phyloP scores from a whole-genome alignment of 2,888 invertebrate species.

The Thymelicus lineola region DNA sequence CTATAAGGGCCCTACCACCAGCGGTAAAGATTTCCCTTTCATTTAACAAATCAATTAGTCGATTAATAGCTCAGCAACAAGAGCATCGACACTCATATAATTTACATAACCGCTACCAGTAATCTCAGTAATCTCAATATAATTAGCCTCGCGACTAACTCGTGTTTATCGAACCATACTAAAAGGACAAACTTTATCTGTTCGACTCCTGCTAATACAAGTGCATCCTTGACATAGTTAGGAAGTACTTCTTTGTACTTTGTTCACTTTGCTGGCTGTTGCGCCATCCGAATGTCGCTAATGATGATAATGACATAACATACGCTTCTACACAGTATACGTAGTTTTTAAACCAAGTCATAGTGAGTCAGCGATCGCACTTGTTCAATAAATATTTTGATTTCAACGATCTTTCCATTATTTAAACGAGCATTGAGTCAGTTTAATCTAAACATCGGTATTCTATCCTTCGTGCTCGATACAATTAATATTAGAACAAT shows the following conservation, averaged over 20 bases:
- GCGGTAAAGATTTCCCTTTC: too few species aligned
- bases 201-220: conserved; percentile 56
- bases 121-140: neutral
- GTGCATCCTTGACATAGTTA: conserved; percentile 73
- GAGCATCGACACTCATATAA: conserved; percentile 1
- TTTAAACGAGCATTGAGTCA: neutral
- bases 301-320: conserved; percentile 66
- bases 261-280: conserved; percentile 47
- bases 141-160: conserved; percentile 3
- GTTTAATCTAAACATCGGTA: neutral
- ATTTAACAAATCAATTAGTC: too few species aligned
- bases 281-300: conserved; percentile 55
- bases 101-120: neutral
- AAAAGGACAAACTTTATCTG: conserved; percentile 55
- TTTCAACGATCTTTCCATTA: conserved; percentile 24
- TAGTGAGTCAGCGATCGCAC: conserved; percentile 31
- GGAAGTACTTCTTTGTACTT: conserved; percentile 39
- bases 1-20: too few species aligned
- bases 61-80: neutral
- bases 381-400: conserved; percentile 35
- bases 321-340: conserved; percentile 24
- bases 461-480: neutral
- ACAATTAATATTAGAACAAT: neutral
- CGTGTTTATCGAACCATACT: conserved; percentile 21
- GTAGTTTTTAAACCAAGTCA: neutral